Percentiles rank a stretch among this genome's conserved stretches.
Conservation (phyloP, 1,140 invertebrate genomes). For the Paralvinella palmiformis region DNA sequence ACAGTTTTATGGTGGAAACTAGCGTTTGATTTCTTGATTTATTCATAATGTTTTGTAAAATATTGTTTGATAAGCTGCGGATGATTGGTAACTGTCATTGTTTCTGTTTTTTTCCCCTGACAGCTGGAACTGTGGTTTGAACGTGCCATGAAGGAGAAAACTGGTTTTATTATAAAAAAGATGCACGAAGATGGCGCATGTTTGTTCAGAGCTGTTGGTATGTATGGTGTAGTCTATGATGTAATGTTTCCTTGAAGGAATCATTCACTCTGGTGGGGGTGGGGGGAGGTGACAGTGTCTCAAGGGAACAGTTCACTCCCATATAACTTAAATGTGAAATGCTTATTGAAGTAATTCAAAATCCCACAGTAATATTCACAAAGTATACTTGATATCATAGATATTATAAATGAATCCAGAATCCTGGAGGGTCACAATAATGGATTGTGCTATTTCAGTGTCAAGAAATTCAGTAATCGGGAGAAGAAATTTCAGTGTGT, state of each 20-base stretch:
- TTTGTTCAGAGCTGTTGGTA: constrained; percentile 76
- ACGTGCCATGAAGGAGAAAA: constrained; percentile 47
- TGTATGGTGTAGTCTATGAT: constrained; percentile 22
- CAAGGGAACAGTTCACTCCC: not conserved
- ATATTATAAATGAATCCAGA: not conserved
- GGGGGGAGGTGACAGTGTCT: not conserved
- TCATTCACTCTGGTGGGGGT: not conserved
- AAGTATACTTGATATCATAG: no score
- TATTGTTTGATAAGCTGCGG: not conserved
- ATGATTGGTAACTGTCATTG: not conserved
- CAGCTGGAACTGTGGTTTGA: constrained; percentile 52
- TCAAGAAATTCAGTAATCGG: no score
- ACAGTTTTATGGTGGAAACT: no score
- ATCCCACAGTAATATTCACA: no score
- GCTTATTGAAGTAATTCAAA: not conserved
- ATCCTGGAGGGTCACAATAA: no score
- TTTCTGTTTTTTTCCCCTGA: constrained; percentile 19
- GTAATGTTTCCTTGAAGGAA: not conserved
- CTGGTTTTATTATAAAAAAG: constrained; percentile 74
- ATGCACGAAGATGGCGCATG: constrained; percentile 92
- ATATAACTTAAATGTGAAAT: not conserved
- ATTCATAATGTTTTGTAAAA: not conserved
- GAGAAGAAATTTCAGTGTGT: no score
- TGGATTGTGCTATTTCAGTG: no score
- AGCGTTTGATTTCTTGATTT: no score